Base-by-base conservation (phyloP, 1,140 invertebrate species). In the Magallana angulata region DNA sequence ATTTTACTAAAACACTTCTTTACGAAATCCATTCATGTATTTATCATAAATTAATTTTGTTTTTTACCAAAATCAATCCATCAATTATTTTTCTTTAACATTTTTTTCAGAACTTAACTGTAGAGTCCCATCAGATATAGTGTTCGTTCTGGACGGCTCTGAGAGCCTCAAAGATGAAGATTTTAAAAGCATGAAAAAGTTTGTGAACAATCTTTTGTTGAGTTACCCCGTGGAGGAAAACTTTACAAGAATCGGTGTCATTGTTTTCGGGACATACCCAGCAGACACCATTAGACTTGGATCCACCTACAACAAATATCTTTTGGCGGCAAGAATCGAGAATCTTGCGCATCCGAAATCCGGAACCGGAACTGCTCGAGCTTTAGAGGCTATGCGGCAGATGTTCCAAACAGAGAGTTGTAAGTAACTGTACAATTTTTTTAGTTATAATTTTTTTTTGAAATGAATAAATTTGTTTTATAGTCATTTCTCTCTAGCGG, bases 111-210 rank as follows among this genome's bases (percentile, higher is more conserved):
- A 85, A 2, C 60, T 84, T 8, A 85, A 64, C 7, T 88, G 87
- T 57, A 56, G 81, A 57, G 87, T 88, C 3, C 87, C 84, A 11
- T 83, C 81, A 1, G 87, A 88, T 57, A 57, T 88, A 0, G 84
- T 88, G 7, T 88, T 86, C 24, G 87, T 88, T 11, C 24, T 88
- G 7, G 87, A 88, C 81, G 87, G 87, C 14, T 88, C 87, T 0
- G 87, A 88, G 57, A 88, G 87, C 84, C 81, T 88, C 8, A 86
- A 82, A 58, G 80, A 71, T 11, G 57, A 59, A 3, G 85, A 88
- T 60, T 88, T 88, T 56, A 83, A 68, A n/a, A 82, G 59, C 14
- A 84, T 85, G 56, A 88, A 88, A 83, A 60, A 82, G 9, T 88
- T 88, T 57, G 87, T 88, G 36, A 56, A 80, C 11, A 30, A 86